Evolutionary conservation across 2,797 vertebrate species (phyloP).

Genomic region (Melanotaenia pygmaea): DNA sequence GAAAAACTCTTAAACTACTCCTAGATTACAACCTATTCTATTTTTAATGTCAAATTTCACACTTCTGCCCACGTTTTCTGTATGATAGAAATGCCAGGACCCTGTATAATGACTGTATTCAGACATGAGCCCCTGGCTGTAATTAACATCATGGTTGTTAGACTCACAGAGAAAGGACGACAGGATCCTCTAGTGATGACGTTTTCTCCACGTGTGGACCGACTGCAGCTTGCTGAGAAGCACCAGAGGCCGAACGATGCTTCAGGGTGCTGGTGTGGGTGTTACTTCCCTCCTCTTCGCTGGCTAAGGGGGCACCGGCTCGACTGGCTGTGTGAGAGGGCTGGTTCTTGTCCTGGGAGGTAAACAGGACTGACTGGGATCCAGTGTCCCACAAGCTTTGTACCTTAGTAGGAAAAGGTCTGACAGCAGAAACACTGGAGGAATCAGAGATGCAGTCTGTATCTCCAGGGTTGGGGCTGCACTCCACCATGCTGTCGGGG

Average conservation of each 20-base stretch:
- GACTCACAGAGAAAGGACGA: slow-evolving; percentile 92
- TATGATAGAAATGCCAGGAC: too few relatives aligned
- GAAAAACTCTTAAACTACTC: too few relatives aligned
- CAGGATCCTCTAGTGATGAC: slow-evolving; percentile 88
- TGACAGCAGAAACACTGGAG: slow-evolving; percentile 78
- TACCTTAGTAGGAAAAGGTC: slow-evolving; percentile 58
- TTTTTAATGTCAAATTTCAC: too few relatives aligned
- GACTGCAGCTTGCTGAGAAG: slow-evolving; percentile 50
- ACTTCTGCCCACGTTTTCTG: too few relatives aligned
- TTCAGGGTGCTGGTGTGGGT: slow-evolving; percentile 78
- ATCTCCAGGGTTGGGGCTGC: slow-evolving; percentile 80
- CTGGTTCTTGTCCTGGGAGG: slow-evolving; percentile 40
- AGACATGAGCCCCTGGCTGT: slow-evolving; percentile 67
- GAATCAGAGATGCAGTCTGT: slow-evolving; percentile 85
- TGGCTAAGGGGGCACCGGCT: slow-evolving; percentile 63
- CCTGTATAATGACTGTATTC: too few relatives aligned
- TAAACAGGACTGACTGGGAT: slow-evolving; percentile 20
- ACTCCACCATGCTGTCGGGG: slow-evolving; percentile 88
- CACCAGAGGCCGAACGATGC: slow-evolving; percentile 60
- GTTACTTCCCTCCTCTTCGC: slow-evolving; percentile 84
- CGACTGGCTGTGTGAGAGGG: slow-evolving; percentile 56
- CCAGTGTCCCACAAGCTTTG: slow-evolving; percentile 64
- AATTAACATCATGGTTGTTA: too few relatives aligned
- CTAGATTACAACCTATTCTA: too few relatives aligned
- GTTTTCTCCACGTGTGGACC: slow-evolving; percentile 73